Base-by-base conservation (phyloP, 2,797 vertebrate genomes). In the Neoniphon sammara region DNA sequence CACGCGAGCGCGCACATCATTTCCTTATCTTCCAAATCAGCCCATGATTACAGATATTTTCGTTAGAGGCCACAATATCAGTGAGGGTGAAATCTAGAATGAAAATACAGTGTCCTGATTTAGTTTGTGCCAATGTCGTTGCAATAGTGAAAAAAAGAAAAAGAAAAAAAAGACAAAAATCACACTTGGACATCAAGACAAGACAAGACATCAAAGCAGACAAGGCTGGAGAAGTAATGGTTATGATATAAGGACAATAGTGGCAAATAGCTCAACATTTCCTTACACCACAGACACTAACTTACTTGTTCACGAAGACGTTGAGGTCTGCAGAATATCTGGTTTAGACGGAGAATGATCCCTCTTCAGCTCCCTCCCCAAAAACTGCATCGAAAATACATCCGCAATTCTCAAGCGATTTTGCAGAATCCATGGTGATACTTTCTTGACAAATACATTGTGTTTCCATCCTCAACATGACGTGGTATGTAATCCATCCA, bases 341-440 rank as follows among this genome's bases (percentile, higher is more conserved):
- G 75, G 80, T 67, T 81, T 59, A 77, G 86, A 78, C 39, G 75
- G 71, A 81, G 78, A 82, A 63, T 67, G 78, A 79, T 83, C 76
- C 77, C 61, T 88, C 80, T 90, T 88, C 83, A 70, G 63, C 75
- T 88, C 78, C 83, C 83, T 84, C 77, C 80, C 77, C 64, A 88
- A 88, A 91, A 90, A 83, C 87, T 85, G 91, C 93, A 88, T 91
- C 82, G 74, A 82, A 95, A 94, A 95, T 95, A 95, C 95, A 96
- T 93, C 90, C 90, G 94, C 94, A 95, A 94, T 94, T 96, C 92
- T 94, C 93, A 90, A 89, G 93, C 89, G 94, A 92, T 94, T 94
- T 88, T 46, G 87, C 78, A 91, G 91, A 93, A 94, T 93, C 91
- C 91, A 87, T 90, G 93, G 75, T 88, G 94, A 92, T 75, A 86